phyloP scores from a whole-genome alignment of 2,888 invertebrate species.

The Eupsilia transversa region DNA sequence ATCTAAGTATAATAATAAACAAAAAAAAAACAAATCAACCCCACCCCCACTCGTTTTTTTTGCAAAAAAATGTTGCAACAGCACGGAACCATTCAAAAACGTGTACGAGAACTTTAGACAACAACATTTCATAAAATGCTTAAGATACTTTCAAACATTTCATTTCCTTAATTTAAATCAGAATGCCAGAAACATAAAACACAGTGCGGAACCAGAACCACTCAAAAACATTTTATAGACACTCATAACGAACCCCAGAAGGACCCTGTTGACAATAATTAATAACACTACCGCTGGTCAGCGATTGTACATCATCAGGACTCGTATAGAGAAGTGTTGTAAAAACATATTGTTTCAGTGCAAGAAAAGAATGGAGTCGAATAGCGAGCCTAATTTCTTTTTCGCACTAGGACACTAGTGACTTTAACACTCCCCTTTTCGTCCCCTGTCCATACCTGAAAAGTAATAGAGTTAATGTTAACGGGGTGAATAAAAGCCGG shows the following conservation, averaged over 20 bases:
- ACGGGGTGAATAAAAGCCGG: conserved; percentile 28
- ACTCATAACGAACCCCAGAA: neutral
- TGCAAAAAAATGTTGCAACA: neutral
- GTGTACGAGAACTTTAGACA: neutral
- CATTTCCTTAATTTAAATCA: neutral
- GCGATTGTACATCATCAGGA: neutral
- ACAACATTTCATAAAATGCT: too few species aligned
- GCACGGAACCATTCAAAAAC: neutral
- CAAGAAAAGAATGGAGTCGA: neutral
- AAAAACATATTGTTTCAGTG: neutral
- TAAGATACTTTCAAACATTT: neutral
- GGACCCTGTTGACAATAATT: neutral
- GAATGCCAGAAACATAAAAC: neutral
- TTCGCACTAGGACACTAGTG: neutral
- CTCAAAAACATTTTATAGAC: conserved; percentile 6
- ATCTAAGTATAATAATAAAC: neutral
- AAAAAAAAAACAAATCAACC: neutral
- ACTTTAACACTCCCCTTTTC: neutral
- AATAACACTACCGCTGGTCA: neutral
- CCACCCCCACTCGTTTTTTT: too few species aligned
- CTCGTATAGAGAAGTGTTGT: neutral
- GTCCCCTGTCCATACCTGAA: conserved; percentile 3
- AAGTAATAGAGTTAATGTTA: neutral
- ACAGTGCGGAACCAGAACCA: neutral
- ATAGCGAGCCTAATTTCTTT: neutral